These are phyloP conservation scores for Nysson spinosus DNA, from an alignment of 2,888 invertebrate genomes.

Conservation along the genomic window DNA sequence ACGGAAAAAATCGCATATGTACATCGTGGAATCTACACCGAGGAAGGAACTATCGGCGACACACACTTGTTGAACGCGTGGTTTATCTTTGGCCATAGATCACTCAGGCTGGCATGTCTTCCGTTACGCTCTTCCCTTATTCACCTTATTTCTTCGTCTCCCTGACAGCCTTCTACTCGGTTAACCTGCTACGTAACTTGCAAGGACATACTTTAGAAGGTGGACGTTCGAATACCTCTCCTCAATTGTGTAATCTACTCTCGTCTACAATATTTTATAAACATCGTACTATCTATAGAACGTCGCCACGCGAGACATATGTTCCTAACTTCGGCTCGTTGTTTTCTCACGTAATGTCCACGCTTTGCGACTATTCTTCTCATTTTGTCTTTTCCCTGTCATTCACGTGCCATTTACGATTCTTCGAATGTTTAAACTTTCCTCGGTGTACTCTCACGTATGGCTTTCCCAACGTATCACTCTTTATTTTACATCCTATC, in stretches of 20 bases:
- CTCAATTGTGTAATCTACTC: conserved; percentile 17
- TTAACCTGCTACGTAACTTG: conserved; percentile 23
- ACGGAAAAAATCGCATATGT: conserved; percentile 19
- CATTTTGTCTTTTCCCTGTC: neutral
- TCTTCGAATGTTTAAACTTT: too few relatives aligned
- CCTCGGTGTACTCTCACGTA: too few relatives aligned
- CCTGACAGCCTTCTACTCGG: conserved; percentile 17
- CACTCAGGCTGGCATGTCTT: conserved; percentile 67
- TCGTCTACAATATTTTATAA: conserved; percentile 4
- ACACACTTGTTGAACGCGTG: conserved; percentile 77
- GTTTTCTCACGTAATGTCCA: too few relatives aligned
- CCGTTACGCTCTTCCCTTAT: conserved; percentile 34
- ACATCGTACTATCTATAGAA: neutral
- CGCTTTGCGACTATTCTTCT: too few relatives aligned
- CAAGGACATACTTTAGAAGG: conserved; percentile 24
- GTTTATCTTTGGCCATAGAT: conserved; percentile 77
- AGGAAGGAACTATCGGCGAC: conserved; percentile 66
- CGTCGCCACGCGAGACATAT: too few relatives aligned
- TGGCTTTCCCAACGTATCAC: too few relatives aligned
- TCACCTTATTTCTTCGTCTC: conserved; percentile 12
- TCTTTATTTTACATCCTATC: too few relatives aligned
- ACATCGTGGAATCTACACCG: conserved; percentile 3
- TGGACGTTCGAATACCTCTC: conserved; percentile 20
- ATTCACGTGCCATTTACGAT: too few relatives aligned
- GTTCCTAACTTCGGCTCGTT: too few relatives aligned